Percentiles rank a stretch among this genome's conserved stretches.
Evolutionary conservation across 2,888 invertebrate species (phyloP).

Genomic region (Agrotis exclamationis): DNA sequence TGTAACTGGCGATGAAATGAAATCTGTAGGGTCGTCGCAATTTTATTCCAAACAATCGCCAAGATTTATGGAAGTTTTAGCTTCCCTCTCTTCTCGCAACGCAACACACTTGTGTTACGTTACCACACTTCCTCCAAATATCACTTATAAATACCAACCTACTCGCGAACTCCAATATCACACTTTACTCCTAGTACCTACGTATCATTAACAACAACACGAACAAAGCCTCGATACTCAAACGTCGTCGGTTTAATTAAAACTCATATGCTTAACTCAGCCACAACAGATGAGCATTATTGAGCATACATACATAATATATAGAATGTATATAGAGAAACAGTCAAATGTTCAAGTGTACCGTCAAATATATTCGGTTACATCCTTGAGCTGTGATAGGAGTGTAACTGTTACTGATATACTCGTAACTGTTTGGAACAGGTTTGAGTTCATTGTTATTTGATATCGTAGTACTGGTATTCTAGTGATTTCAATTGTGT

Average conservation of each 20-base stretch:
- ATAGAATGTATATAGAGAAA: constrained; percentile 27
- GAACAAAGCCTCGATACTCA: constrained; percentile 46
- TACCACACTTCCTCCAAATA: constrained; percentile 7
- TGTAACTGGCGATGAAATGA: no score
- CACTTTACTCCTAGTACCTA: constrained; percentile 12
- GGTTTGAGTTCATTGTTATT: constrained; percentile 12
- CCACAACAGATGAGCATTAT: constrained; percentile 49
- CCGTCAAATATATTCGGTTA: constrained; percentile 43
- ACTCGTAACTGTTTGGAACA: constrained; percentile 20
- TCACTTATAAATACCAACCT: background rate
- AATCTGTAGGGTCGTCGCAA: no score
- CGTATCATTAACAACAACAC: constrained; percentile 43
- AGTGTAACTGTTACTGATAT: constrained; percentile 26
- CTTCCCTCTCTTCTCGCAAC: background rate
- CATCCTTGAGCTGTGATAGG: constrained; percentile 4
- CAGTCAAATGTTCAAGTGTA: constrained; percentile 39
- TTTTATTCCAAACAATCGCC: no score
- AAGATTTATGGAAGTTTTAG: background rate
- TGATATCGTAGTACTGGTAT: background rate
- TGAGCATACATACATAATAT: background rate
- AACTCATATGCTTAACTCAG: constrained; percentile 49
- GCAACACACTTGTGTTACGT: background rate
- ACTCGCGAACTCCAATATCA: constrained; percentile 33
- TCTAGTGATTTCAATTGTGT: background rate
- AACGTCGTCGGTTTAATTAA: constrained; percentile 62